A percentile compares a stretch with the other conserved stretches of the same genome.
Conservation (phyloP, 2,113 vertebrate genomes). For the Rallus limicola region DNA sequence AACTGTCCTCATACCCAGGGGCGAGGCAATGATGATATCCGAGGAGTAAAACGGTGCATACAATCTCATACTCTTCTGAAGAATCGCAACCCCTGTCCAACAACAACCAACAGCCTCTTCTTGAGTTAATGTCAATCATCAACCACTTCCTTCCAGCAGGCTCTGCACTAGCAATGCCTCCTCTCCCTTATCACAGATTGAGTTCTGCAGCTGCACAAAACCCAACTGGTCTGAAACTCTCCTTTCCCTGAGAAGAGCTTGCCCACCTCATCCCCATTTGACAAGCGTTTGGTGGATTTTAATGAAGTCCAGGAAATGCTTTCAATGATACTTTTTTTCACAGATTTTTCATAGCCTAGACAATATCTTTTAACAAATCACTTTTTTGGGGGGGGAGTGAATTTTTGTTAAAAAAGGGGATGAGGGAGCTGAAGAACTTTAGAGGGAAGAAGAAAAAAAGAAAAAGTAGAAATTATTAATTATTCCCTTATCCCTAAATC, state of each 20-base stretch:
- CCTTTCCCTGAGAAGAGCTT: not conserved
- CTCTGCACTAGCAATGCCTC: not conserved
- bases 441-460: not conserved
- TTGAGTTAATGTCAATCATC: not conserved
- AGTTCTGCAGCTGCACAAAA: not conserved
- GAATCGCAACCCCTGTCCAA: constrained; percentile 84
- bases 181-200: not conserved
- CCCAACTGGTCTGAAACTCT: not conserved
- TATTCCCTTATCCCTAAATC: not conserved
- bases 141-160: not conserved
- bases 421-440: not conserved
- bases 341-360: not conserved
- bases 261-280: not conserved
- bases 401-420: not conserved
- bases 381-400: not conserved
- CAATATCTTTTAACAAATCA: not conserved
- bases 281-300: not conserved
- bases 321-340: not conserved
- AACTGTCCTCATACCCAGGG: constrained; percentile 91
- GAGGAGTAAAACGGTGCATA: constrained; percentile 97
- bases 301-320: not conserved
- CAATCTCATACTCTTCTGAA: constrained; percentile 89
- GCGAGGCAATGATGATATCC: constrained; percentile 94
- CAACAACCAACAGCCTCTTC: not conserved
- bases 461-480: not conserved